Conservation (phyloP, 2,888 invertebrate species). For the Drosophila mimica region DNA sequence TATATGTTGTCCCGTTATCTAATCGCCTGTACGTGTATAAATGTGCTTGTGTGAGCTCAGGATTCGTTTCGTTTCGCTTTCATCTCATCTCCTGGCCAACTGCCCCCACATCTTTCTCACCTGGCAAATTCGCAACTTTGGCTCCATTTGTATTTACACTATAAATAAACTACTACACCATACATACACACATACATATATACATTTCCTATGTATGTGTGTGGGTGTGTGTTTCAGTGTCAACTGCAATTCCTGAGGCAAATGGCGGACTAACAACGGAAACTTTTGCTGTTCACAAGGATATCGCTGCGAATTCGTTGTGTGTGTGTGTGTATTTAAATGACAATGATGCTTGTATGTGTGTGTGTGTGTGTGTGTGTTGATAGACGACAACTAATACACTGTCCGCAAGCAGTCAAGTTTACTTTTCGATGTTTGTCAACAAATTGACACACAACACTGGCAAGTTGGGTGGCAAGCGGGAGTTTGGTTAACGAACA, state of each 20-base stretch:
- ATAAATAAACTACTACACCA: constrained; percentile 36
- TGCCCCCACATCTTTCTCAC: constrained; percentile 21
- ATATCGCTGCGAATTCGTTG: constrained; percentile 27
- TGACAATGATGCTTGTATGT: constrained; percentile 60
- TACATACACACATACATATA: constrained; percentile 12
- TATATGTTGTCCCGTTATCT: constrained; percentile 58
- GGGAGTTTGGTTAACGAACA: background rate
- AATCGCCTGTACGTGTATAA: constrained; percentile 76
- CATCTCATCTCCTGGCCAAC: background rate
- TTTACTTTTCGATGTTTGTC: constrained; percentile 9
- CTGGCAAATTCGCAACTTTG: constrained; percentile 50
- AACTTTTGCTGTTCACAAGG: constrained; percentile 8
- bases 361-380: constrained; percentile 22
- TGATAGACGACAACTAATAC: constrained; percentile 60
- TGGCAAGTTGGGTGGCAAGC: background rate
- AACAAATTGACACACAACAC: constrained; percentile 16
- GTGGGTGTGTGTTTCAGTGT: constrained; percentile 2
- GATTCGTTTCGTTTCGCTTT: constrained; percentile 28
- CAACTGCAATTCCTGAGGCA: constrained; percentile 42
- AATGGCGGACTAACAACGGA: constrained; percentile 31
- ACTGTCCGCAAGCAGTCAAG: constrained; percentile 39
- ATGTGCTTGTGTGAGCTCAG: constrained; percentile 52
- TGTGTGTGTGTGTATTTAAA: constrained; percentile 58
- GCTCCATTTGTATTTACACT: constrained; percentile 74
- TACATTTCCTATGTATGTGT: constrained; percentile 24